A percentile compares a stretch with the other conserved stretches of the same genome.
These are phyloP conservation scores for Climacteris rufus DNA, from an alignment of 2,113 vertebrate species.

Conservation along the genomic window DNA sequence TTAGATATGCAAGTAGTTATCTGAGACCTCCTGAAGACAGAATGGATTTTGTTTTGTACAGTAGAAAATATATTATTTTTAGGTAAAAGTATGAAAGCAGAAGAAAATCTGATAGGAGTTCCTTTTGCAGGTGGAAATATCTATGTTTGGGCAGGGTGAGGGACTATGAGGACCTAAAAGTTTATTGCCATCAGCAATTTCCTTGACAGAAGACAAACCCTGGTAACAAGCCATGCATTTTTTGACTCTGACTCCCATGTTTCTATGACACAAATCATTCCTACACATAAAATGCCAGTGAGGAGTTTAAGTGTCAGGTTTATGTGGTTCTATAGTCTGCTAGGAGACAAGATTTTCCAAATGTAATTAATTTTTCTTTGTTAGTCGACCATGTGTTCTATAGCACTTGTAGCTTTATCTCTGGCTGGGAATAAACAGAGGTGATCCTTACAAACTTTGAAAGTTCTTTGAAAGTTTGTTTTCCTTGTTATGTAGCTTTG, in stretches of 20 bases:
- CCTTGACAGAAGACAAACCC: not conserved
- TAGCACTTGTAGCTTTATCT: not conserved
- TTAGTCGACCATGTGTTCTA: not conserved
- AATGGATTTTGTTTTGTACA: not conserved
- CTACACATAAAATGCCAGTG: not conserved
- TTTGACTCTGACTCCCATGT: not conserved
- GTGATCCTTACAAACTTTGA: not conserved
- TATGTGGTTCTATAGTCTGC: not conserved
- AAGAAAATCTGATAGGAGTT: not conserved
- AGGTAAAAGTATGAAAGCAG: not conserved
- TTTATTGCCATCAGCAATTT: not conserved
- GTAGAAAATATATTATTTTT: not conserved
- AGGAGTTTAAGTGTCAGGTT: not conserved
- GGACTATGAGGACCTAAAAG: not conserved
- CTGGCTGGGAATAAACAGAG: not conserved
- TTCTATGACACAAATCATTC: not conserved
- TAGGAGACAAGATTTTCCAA: not conserved
- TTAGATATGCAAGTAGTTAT: not conserved
- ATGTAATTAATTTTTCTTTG: not conserved
- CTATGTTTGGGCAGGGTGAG: not conserved
- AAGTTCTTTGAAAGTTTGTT: not conserved
- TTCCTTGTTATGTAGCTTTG: not conserved
- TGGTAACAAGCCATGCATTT: not conserved
- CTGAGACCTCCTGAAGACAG: not conserved
- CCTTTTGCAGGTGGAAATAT: not conserved